phyloP scores from a whole-genome alignment of 2,113 vertebrate species.

The Grus americana region DNA sequence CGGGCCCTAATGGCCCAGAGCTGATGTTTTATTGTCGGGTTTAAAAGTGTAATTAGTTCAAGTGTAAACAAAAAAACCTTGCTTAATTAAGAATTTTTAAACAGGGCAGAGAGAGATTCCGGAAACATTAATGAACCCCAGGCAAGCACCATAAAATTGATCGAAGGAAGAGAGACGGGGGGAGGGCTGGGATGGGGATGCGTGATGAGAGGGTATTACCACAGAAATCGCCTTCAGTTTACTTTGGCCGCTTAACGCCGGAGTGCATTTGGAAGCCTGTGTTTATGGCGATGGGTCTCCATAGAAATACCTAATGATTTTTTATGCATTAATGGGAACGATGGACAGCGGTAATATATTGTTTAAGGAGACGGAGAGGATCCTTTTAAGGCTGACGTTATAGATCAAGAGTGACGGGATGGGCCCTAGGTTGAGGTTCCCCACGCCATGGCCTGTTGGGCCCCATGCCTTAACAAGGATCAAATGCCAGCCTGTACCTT shows the following conservation, averaged over 20 bases:
- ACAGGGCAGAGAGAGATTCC: constrained; percentile 79
- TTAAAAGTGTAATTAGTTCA: constrained; percentile 90
- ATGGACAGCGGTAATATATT: constrained; percentile 38
- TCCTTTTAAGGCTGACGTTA: constrained; percentile 64
- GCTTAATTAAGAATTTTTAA: constrained; percentile 92
- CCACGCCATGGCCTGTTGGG: background rate
- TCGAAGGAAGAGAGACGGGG: constrained; percentile 66
- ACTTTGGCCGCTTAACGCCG: background rate
- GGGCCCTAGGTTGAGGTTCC: background rate
- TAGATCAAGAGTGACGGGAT: constrained; percentile 43
- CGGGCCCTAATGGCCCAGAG: constrained; percentile 80
- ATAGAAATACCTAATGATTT: constrained; percentile 74
- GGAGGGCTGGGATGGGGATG: constrained; percentile 44
- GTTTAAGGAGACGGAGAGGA: constrained; percentile 63
- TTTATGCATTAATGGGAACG: constrained; percentile 73
- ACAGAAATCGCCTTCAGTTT: constrained; percentile 42
- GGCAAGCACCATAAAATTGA: constrained; percentile 84
- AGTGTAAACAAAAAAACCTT: constrained; percentile 88
- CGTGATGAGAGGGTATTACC: background rate
- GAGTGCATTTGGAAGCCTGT: constrained; percentile 62
- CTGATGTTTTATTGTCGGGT: constrained; percentile 88
- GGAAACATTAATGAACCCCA: constrained; percentile 78
- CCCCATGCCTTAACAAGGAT: background rate
- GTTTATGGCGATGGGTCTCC: constrained; percentile 69
- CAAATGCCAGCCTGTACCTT: background rate